Evolutionary conservation across 1,140 invertebrate species (phyloP).

Genomic region (Drosophila kepulauana): DNA sequence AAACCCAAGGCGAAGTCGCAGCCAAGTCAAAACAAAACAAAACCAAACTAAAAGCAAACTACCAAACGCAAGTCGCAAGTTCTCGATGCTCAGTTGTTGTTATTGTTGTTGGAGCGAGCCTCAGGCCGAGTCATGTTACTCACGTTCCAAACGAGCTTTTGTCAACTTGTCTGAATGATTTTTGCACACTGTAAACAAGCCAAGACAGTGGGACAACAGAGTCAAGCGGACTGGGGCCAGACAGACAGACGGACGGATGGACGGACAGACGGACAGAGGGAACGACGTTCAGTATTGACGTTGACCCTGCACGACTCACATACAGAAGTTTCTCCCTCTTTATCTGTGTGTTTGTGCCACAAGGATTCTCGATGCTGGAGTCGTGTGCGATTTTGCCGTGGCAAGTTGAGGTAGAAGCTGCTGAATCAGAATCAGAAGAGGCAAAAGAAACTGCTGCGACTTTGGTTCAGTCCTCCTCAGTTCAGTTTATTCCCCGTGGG

Average conservation of each 20-base stretch:
- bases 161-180: slow-evolving; percentile 84
- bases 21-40: slow-evolving; percentile 17
- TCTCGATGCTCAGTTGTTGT: slow-evolving; percentile 31
- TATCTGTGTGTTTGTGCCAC: slow-evolving; percentile 36
- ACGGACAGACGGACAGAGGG: slow-evolving; percentile 36
- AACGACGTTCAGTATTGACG: slow-evolving; percentile 70
- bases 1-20: slow-evolving; percentile 28
- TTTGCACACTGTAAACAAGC: slow-evolving; percentile 84
- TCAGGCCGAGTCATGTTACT: slow-evolving; percentile 78
- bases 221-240: slow-evolving; percentile 27
- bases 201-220: slow-evolving; percentile 54
- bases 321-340: slow-evolving; percentile 69
- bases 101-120: slow-evolving; percentile 21
- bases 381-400: slow-evolving; percentile 68
- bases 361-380: slow-evolving; percentile 65
- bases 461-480: background rate
- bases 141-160: slow-evolving; percentile 84
- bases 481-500: slow-evolving; percentile 67
- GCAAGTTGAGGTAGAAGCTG: slow-evolving; percentile 24
- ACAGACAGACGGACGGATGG: slow-evolving; percentile 42
- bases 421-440: slow-evolving; percentile 38
- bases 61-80: slow-evolving; percentile 44
- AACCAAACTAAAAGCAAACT: slow-evolving; percentile 56
- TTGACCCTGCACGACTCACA: slow-evolving; percentile 82
- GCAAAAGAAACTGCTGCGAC: slow-evolving; percentile 4